Conservation (phyloP, 2,888 invertebrate genomes). For the Andrena minutula region DNA sequence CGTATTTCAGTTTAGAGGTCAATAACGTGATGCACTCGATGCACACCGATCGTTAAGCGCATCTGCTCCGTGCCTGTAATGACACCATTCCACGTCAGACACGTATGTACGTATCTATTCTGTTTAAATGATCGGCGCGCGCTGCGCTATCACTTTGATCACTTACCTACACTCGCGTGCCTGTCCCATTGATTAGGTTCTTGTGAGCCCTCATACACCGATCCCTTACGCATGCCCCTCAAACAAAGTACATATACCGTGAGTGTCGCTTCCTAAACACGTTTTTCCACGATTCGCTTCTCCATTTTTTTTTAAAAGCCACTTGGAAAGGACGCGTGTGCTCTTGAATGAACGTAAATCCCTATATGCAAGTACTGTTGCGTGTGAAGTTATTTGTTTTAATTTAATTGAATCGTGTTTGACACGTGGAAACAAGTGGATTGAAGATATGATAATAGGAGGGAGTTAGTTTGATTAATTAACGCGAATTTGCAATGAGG, state of each 20-base stretch:
- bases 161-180: constrained; percentile 41
- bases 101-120: constrained; percentile 38
- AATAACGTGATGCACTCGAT: constrained; percentile 43
- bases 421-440: neutral
- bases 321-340: neutral
- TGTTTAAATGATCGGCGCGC: constrained; percentile 41
- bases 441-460: neutral
- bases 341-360: neutral
- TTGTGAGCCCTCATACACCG: constrained; percentile 34
- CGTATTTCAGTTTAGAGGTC: constrained; percentile 31
- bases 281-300: constrained; percentile 5
- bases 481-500: no score
- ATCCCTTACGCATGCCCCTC: constrained; percentile 8
- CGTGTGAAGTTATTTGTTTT: neutral
- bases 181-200: constrained; percentile 54
- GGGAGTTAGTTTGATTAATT: no score
- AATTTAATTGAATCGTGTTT: neutral
- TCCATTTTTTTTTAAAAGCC: neutral
- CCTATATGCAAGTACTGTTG: neutral
- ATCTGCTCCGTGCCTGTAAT: constrained; percentile 33
- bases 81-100: constrained; percentile 3
- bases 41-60: constrained; percentile 30
- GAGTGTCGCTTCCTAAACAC: constrained; percentile 25
- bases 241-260: constrained; percentile 18
- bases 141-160: constrained; percentile 50